Evolutionary conservation across 2,888 invertebrate genomes (phyloP).

Genomic region (Dynastes hyllus): DNA sequence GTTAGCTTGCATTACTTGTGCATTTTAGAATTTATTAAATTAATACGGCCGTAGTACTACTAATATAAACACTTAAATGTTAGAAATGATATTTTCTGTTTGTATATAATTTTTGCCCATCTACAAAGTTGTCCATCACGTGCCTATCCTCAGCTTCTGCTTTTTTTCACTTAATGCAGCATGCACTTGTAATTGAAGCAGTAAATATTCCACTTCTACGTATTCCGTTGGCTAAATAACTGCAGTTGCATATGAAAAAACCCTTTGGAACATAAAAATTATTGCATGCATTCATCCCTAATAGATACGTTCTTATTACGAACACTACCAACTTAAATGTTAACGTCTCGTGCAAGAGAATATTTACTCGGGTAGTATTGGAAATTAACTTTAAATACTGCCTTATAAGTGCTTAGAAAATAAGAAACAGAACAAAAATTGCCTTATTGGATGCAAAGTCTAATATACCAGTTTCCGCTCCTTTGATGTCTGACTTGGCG

Average conservation of each 20-base stretch:
- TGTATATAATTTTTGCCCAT: too few relatives aligned
- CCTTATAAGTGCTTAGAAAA: constrained; percentile 6
- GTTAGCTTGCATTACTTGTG: too few relatives aligned
- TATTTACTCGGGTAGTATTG: constrained; percentile 4
- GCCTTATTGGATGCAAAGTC: neutral
- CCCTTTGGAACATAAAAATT: neutral
- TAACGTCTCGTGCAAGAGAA: neutral
- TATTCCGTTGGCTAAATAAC: neutral
- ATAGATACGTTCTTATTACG: constrained; percentile 7
- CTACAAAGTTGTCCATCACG: too few relatives aligned
- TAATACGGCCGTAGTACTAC: too few relatives aligned
- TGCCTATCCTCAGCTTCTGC: too few relatives aligned
- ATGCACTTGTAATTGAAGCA: neutral
- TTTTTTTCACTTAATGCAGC: too few relatives aligned
- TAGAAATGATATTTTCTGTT: too few relatives aligned
- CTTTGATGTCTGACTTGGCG: neutral
- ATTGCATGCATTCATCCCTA: neutral
- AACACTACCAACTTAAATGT: constrained; percentile 9
- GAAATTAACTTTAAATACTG: constrained; percentile 20
- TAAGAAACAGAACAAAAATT: neutral
- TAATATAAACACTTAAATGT: too few relatives aligned
- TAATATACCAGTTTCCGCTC: neutral
- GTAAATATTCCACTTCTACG: neutral
- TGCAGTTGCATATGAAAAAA: neutral
- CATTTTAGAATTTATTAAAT: too few relatives aligned